Percentiles rank a stretch among this genome's conserved stretches.
phyloP scores from a whole-genome alignment of 2,113 vertebrate species.

The Poicephalus meyeri region DNA sequence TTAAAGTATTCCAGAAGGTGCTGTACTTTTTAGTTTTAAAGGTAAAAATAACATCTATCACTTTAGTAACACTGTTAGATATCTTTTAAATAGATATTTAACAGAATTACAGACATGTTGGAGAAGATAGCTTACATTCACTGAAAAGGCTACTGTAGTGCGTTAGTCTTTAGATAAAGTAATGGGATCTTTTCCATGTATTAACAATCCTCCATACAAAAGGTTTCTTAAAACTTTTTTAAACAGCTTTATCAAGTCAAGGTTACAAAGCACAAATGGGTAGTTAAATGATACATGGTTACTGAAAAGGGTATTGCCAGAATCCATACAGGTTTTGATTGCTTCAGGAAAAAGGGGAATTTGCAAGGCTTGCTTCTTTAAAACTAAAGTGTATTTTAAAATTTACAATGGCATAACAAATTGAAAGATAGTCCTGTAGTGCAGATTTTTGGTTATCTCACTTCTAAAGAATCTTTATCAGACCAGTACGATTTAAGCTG shows the following conservation, averaged over 20 bases:
- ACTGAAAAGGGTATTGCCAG: conserved; percentile 16
- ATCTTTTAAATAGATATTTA: conserved; percentile 61
- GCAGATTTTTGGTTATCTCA: background rate
- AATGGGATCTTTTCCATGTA: conserved; percentile 30
- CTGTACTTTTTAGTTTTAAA: conserved; percentile 51
- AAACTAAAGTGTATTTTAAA: conserved; percentile 33
- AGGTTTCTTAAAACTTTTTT: conserved; percentile 46
- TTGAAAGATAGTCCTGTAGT: background rate
- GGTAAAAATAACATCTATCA: conserved; percentile 65
- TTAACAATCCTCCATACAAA: conserved; percentile 48
- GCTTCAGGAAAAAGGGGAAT: conserved; percentile 15
- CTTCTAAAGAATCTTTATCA: background rate
- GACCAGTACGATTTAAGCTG: background rate
- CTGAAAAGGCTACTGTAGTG: conserved; percentile 41
- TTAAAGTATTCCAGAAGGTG: conserved; percentile 56
- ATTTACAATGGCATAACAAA: conserved; percentile 18
- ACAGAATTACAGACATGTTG: conserved; percentile 47
- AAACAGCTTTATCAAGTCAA: conserved; percentile 15
- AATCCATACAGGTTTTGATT: conserved; percentile 19
- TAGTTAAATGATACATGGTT: background rate
- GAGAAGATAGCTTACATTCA: conserved; percentile 51
- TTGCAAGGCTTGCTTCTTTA: conserved; percentile 25
- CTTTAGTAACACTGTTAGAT: conserved; percentile 22
- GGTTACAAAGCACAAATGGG: conserved; percentile 51
- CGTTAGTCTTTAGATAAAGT: conserved; percentile 55